phyloP scores from a whole-genome alignment of 2,888 invertebrate genomes.

The Leptinotarsa tumamoca region DNA sequence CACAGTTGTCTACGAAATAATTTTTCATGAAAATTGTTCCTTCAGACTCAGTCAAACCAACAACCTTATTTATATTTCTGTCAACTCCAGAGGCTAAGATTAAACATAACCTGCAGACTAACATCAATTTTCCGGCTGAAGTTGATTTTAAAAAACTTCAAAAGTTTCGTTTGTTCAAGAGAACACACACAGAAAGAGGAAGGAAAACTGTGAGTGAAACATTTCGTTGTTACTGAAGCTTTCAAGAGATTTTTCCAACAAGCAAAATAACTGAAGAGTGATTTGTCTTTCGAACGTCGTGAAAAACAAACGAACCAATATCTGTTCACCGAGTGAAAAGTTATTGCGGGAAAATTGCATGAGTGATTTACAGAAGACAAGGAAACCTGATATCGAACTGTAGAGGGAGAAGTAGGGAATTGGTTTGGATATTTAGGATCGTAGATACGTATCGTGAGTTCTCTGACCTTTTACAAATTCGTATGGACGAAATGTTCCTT shows the following conservation, averaged over 20 bases:
- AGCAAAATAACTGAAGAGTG: slow-evolving; percentile 24
- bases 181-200: slow-evolving; percentile 2
- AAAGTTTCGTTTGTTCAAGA: slow-evolving; percentile 1
- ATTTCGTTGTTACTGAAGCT: slow-evolving; percentile 22
- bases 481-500: neutral
- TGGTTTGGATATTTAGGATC: slow-evolving; percentile 12
- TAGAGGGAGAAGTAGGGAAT: neutral
- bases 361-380: slow-evolving; percentile 16
- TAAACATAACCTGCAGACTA: slow-evolving; percentile 10
- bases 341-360: slow-evolving; percentile 16
- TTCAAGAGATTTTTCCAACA: slow-evolving; percentile 25
- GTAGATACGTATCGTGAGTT: neutral
- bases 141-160: slow-evolving; percentile 11
- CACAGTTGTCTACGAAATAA: neutral
- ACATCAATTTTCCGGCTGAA: slow-evolving; percentile 4
- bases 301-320: slow-evolving; percentile 29
- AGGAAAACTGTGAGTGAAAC: slow-evolving; percentile 14
- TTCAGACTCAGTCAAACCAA: neutral
- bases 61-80: slow-evolving; percentile 7
- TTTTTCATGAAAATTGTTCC: neutral
- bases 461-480: neutral
- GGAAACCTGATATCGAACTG: slow-evolving; percentile 10
- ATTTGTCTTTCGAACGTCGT: slow-evolving; percentile 27
- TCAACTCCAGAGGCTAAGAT: neutral
- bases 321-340: slow-evolving; percentile 11